Conservation (phyloP, 2,888 invertebrate genomes). For the Leistus spinibarbis region DNA sequence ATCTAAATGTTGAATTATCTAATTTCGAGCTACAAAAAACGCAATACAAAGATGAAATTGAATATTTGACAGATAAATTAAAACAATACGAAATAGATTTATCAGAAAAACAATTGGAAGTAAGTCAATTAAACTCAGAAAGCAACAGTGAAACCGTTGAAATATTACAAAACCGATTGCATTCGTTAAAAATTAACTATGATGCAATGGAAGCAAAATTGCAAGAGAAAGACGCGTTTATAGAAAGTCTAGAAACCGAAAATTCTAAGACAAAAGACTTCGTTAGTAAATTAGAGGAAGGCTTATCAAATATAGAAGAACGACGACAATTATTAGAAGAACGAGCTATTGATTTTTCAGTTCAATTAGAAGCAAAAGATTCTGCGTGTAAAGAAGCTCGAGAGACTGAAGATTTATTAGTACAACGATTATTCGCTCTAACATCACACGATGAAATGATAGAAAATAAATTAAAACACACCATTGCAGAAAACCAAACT, state of each 20-base stretch:
- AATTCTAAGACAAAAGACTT: conserved; percentile 68
- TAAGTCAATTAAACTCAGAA: conserved; percentile 42
- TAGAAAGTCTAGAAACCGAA: conserved; percentile 74
- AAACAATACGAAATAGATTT: conserved; percentile 54
- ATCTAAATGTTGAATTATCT: not conserved
- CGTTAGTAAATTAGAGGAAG: conserved; percentile 70
- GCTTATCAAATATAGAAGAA: conserved; percentile 66
- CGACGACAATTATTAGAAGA: conserved; percentile 65
- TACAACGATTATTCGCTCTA: conserved; percentile 66
- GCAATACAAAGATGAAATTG: conserved; percentile 46
- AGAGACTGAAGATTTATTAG: conserved; percentile 67
- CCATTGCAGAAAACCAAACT: conserved; percentile 63
- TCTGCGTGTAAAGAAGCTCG: conserved; percentile 65
- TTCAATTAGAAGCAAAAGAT: conserved; percentile 64
- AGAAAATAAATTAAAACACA: conserved; percentile 64
- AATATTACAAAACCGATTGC: conserved; percentile 53
- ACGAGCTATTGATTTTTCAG: conserved; percentile 66
- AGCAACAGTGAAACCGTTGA: conserved; percentile 47
- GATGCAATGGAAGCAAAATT: conserved; percentile 69
- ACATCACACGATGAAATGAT: conserved; percentile 68
- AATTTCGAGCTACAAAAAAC: not conserved
- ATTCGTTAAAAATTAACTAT: conserved; percentile 54
- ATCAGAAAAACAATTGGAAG: conserved; percentile 51
- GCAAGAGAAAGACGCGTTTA: conserved; percentile 74
- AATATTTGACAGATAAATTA: conserved; percentile 44